Evolutionary conservation across 2,113 vertebrate genomes (phyloP), one percentile per base, ranked within the genome.

Genomic region (Alexandromys fortis): DNA sequence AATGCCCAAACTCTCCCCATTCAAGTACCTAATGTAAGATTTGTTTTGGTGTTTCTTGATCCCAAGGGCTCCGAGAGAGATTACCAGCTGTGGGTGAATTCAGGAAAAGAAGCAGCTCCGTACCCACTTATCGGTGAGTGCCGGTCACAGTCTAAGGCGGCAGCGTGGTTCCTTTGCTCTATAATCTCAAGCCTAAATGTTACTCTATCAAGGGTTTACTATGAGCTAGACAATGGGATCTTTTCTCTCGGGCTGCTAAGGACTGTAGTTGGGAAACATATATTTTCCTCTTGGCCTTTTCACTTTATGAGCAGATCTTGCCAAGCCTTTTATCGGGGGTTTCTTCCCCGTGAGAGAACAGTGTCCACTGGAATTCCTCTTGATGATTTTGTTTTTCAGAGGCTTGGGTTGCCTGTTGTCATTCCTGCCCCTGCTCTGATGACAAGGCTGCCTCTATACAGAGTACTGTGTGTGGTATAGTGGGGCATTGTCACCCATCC

Each of bases 71-170:
- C 98, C 96, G 98, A 99, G 85, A 99, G 99, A 98, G 99, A 99
- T 97, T 99, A 99, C 98, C 98, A 99, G 77, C 97, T 99, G 68
- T 99, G 99, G 99, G 99, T 99, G 97, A 99, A 98, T 98, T 99
- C 99, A 97, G 99, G 99, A 97, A 99, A 99, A 98, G 99, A 99
- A 79, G 99, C 99, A 67, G 98, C 99, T 91, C 99, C 99, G 1
- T 99, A 99, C 85, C 99, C 99, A 97, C 99, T 99, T 86, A 99
- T 99, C 87, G 99, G 99, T 99, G 98, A 99, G 99, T 92, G 95
- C 85, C 91, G 97, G 52, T 61, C 47, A 92, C 89, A 67, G 89
- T 95, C 68, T 90, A n/a, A 97, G 28, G 22, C 55, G 52, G 17
- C 13, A 55, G 55, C 42, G 0, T 86, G 4, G 86, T 86, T 78